These are phyloP conservation scores for Capromys pilorides DNA, from an alignment of 2,797 vertebrate species.

Conservation along the genomic window DNA sequence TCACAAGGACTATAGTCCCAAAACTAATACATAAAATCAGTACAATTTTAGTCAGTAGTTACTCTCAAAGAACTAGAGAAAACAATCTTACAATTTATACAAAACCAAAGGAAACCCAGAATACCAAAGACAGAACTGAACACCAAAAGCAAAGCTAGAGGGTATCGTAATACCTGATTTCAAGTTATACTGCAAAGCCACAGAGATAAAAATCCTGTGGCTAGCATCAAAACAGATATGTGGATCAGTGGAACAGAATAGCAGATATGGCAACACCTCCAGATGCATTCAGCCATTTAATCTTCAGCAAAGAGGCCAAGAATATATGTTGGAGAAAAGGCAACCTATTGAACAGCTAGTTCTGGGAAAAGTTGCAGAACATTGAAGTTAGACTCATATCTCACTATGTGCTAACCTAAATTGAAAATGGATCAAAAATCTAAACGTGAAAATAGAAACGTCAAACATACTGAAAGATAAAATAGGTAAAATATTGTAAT, in stretches of 20 bases:
- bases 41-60: not conserved
- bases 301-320: not conserved
- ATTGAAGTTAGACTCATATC: not conserved
- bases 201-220: not conserved
- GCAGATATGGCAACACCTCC: not conserved
- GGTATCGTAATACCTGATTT: not conserved
- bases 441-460: not conserved
- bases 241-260: not conserved
- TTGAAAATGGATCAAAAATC: not conserved
- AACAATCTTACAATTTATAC: not conserved
- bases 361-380: not conserved
- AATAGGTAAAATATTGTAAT: not conserved
- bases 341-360: not conserved
- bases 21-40: not conserved
- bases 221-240: not conserved
- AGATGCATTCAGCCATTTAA: not conserved
- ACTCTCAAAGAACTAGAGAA: not conserved
- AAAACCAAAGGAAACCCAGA: not conserved
- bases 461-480: not conserved
- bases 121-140: not conserved
- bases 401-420: not conserved
- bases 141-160: not conserved
- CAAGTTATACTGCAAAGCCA: not conserved
- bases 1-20: not conserved
- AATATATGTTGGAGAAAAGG: not conserved